Percentiles rank a stretch among this genome's conserved stretches.
These are phyloP conservation scores for Coremacera marginata DNA, from an alignment of 2,888 invertebrate genomes.

Conservation along the genomic window DNA sequence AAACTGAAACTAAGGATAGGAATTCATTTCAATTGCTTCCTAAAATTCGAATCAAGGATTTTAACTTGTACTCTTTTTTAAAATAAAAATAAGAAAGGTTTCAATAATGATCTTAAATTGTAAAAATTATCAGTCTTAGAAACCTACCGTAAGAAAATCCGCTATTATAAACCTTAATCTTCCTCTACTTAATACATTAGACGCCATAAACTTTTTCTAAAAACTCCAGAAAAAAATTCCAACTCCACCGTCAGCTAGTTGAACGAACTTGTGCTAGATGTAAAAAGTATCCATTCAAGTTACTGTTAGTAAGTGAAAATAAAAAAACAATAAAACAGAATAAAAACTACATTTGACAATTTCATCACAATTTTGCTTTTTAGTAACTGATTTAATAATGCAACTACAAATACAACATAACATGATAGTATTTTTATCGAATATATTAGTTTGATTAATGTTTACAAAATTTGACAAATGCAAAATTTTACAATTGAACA, in stretches of 20 bases:
- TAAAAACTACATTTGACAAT: slow-evolving; percentile 1
- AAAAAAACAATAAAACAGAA: not conserved
- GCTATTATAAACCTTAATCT: too few species aligned
- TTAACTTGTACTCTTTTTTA: too few species aligned
- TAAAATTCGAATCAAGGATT: too few species aligned
- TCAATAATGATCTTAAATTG: too few species aligned
- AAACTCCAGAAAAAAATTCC: not conserved
- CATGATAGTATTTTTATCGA: not conserved
- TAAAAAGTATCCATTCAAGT: too few species aligned
- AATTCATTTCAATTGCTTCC: too few species aligned
- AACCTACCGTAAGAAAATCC: too few species aligned
- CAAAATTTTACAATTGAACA: slow-evolving; percentile 11
- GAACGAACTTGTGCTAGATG: not conserved
- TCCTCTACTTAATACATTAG: too few species aligned
- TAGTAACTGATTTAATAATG: not conserved
- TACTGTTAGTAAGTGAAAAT: not conserved
- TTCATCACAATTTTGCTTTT: slow-evolving; percentile 13
- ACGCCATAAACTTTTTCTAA: not conserved
- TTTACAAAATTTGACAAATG: slow-evolving; percentile 4
- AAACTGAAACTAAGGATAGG: too few species aligned
- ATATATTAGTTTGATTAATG: not conserved
- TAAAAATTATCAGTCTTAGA: too few species aligned
- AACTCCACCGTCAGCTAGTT: not conserved
- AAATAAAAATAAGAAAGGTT: too few species aligned
- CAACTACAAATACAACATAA: slow-evolving; percentile 8